Base-by-base conservation (phyloP, 2,113 vertebrate species). In the Andinoacara biseriatus region DNA sequence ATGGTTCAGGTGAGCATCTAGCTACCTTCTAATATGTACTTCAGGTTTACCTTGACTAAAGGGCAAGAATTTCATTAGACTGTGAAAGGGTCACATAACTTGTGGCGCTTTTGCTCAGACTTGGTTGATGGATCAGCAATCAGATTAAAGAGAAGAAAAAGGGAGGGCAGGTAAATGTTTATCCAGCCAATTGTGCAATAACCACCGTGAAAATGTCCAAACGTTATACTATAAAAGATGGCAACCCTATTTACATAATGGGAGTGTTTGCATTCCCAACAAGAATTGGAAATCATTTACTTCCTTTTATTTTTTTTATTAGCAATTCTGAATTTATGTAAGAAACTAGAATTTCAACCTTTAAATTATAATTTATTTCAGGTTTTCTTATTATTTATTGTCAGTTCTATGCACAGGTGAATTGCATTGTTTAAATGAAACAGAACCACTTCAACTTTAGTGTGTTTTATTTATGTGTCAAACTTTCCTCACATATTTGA, bases 1-100 rank as follows among this genome's bases (percentile, higher is more conserved):
- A 92, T 2, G 85, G 90, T 18, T 89, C 89, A 94, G 93, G 96
- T 96, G 84, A 95, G 89, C 10, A 9, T 65, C 43, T 22, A 26
- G 63, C 61, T 20, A 15, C 65, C 20, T 29, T 67, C 24, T 49
- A 43, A 74, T 85, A 57, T 83, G 63, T 82, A 20, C 75, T 86
- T 72, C 52, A 67, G 69, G 10, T 81, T 86, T 77, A 74, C 76
- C 57, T 6, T 60, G 11, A 49, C 4, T 29, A 15, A 54, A 81
- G 67, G 6, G 15, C 8, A 33, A 69, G 18, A 78, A 74, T 58
- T 74, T 15, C 3, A 74, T 35, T 65, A 85, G 54, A 62, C 31
- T 58, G 15, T 31, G 20, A 43, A 69, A 13, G 59, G 46, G 2
- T 10, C 7, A 14, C 22, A 63, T 80, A 20, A 57, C 58, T 81